Evolutionary conservation across 2,888 invertebrate genomes (phyloP).

Genomic region (Ormyrus rosae): DNA sequence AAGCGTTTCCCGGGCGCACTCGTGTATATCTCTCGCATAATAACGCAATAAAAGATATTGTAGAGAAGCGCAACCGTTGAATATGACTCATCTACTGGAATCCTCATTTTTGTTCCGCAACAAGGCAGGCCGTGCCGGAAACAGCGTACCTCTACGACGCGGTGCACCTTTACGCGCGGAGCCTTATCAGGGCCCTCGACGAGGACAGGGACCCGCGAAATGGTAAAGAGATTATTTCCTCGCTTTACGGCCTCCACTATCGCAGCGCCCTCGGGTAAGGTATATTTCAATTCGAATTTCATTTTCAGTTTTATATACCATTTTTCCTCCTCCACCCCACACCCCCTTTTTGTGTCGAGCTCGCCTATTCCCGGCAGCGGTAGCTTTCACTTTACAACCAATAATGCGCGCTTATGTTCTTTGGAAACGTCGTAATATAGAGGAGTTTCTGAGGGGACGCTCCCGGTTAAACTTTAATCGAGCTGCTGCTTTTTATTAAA

Average conservation of each 20-base stretch:
- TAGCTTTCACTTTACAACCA: too few species aligned
- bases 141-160: slow-evolving; percentile 97
- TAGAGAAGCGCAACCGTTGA: slow-evolving; percentile 6
- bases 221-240: slow-evolving; percentile 88
- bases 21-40: neutral
- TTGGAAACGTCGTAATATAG: too few species aligned
- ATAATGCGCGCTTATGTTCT: too few species aligned
- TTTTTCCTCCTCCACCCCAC: too few species aligned
- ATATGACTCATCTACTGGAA: slow-evolving; percentile 50
- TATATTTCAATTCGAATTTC: slow-evolving; percentile 45
- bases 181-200: slow-evolving; percentile 84
- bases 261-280: slow-evolving; percentile 89
- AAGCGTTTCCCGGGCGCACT: neutral
- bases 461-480: too few species aligned
- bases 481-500: too few species aligned
- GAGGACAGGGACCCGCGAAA: slow-evolving; percentile 84
- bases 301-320: too few species aligned
- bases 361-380: too few species aligned
- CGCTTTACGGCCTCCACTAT: slow-evolving; percentile 87
- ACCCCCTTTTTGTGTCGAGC: too few species aligned
- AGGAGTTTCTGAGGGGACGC: too few species aligned
- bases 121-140: slow-evolving; percentile 86
- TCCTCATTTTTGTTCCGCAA: slow-evolving; percentile 62
- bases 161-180: slow-evolving; percentile 92
- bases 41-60: slow-evolving; percentile 1